Evolutionary conservation across 2,888 invertebrate genomes (phyloP).

Genomic region (Dicranocentrus wangi): DNA sequence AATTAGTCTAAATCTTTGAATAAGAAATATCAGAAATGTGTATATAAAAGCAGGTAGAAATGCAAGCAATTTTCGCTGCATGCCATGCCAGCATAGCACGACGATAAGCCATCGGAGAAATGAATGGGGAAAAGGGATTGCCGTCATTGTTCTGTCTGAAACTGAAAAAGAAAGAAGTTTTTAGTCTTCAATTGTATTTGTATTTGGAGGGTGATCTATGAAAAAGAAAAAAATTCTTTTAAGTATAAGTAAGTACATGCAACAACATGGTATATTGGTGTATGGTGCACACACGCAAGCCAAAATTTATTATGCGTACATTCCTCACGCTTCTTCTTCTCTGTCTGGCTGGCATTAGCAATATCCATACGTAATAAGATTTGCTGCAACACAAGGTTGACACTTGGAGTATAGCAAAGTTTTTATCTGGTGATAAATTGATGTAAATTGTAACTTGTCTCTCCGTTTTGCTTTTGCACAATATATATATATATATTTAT

Average conservation of each 20-base stretch:
- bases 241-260: no score
- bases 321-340: conserved; percentile 36
- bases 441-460: conserved; percentile 53
- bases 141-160: not conserved
- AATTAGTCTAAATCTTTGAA: conserved; percentile 8
- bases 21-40: not conserved
- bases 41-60: not conserved
- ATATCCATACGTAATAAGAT: conserved; percentile 5
- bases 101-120: no score
- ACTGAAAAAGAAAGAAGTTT: conserved; percentile 13
- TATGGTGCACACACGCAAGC: not conserved
- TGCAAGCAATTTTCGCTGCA: not conserved
- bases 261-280: no score
- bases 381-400: not conserved
- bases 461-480: conserved; percentile 28
- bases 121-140: no score
- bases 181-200: conserved; percentile 30
- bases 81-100: no score
- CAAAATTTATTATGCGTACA: conserved; percentile 44
- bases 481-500: no score
- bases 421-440: conserved; percentile 51
- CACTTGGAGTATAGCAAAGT: not conserved
- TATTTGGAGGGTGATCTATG: conserved; percentile 31
- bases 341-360: no score
- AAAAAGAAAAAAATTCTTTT: no score